A percentile compares a stretch with the other conserved stretches of the same genome.
phyloP scores from a whole-genome alignment of 1,140 invertebrate genomes.

The Meloidogyne chitwoodi region DNA sequence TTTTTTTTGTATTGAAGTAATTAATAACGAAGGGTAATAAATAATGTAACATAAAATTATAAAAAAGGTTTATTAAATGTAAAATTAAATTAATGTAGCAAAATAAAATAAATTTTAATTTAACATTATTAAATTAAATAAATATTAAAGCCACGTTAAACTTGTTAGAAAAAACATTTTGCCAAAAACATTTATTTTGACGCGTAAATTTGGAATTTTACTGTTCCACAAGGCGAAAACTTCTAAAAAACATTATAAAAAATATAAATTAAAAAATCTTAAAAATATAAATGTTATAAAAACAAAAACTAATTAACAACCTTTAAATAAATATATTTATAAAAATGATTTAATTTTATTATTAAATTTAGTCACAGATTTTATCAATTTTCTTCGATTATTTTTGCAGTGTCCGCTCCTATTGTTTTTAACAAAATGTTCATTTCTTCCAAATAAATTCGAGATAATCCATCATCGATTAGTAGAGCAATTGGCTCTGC shows the following conservation, averaged over 20 bases:
- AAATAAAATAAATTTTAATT: too few relatives aligned
- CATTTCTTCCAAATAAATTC: background rate
- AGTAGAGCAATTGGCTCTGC: background rate
- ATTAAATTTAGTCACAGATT: background rate
- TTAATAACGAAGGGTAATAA: too few relatives aligned
- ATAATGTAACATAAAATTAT: too few relatives aligned
- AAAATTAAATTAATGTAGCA: too few relatives aligned
- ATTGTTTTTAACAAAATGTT: background rate
- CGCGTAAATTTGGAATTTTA: background rate
- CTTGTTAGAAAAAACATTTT: background rate
- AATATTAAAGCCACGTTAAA: too few relatives aligned
- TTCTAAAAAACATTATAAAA: background rate
- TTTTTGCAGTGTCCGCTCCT: background rate
- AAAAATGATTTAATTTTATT: too few relatives aligned
- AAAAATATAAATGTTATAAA: background rate
- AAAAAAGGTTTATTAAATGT: too few relatives aligned
- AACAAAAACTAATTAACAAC: background rate
- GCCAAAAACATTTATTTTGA: background rate
- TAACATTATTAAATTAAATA: too few relatives aligned
- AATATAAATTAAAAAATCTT: too few relatives aligned
- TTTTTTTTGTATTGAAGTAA: too few relatives aligned
- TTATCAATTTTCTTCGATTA: background rate
- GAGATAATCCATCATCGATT: background rate
- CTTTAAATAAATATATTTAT: background rate
- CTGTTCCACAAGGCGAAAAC: too few relatives aligned